A percentile compares a stretch with the other conserved stretches of the same genome.
Conservation (phyloP, 2,797 vertebrate genomes). For the Picus viridis region DNA sequence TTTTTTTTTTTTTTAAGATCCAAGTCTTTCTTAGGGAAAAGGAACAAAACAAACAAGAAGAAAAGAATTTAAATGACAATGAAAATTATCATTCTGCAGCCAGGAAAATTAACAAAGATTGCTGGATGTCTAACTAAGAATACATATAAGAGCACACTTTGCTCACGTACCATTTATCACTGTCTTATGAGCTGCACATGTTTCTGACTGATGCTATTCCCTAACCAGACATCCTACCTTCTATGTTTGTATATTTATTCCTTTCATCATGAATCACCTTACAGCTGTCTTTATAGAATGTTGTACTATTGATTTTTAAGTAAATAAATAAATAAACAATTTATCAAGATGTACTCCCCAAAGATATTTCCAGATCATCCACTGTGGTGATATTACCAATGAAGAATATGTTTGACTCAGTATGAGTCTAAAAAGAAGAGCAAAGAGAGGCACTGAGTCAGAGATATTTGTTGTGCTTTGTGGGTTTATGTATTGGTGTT, state of each 20-base stretch:
- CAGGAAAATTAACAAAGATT: conserved; percentile 51
- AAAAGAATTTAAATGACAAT: conserved; percentile 40
- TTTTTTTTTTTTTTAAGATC: background rate
- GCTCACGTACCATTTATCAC: conserved; percentile 21
- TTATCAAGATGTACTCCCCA: background rate
- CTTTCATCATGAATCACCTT: conserved; percentile 46
- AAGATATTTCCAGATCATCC: background rate
- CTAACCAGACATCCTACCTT: conserved; percentile 7
- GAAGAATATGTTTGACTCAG: background rate
- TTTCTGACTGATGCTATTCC: conserved; percentile 47
- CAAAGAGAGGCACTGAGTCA: background rate
- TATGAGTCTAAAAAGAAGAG: background rate
- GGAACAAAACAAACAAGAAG: conserved; percentile 32
- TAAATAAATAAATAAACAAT: background rate
- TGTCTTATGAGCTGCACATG: background rate
- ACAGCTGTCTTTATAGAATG: background rate
- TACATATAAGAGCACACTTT: background rate
- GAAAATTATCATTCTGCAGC: conserved; percentile 5
- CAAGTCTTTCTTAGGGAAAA: background rate
- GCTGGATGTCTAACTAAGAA: background rate
- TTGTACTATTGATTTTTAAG: background rate
- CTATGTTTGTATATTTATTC: background rate
- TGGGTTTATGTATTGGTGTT: background rate
- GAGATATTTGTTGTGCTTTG: background rate
- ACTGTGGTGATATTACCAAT: background rate